Evolutionary conservation across 2,113 vertebrate species (phyloP).

Genomic region (Lophius piscatorius): DNA sequence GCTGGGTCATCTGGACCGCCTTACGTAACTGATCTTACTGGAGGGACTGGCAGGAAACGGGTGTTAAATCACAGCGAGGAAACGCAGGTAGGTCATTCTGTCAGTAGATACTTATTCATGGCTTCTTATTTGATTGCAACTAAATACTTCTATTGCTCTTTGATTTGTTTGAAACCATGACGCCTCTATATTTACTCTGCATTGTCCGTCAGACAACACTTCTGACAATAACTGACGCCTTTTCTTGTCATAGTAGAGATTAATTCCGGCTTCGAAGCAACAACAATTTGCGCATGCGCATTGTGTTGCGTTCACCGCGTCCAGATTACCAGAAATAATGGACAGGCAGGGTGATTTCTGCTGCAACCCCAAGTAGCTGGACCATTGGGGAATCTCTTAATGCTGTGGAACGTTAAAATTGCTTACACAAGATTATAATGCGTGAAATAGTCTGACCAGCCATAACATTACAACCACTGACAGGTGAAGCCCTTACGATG

Average conservation of each 20-base stretch:
- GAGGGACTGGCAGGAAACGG: constrained; percentile 19
- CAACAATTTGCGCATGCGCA: constrained; percentile 65
- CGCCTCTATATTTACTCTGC: background rate
- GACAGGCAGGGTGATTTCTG: constrained; percentile 30
- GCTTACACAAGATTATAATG: too few relatives aligned
- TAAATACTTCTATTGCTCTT: background rate
- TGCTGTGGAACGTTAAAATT: background rate
- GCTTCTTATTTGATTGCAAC: background rate
- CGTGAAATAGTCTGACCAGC: too few relatives aligned
- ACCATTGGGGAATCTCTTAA: background rate
- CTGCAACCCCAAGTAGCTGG: constrained; percentile 9
- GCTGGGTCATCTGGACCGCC: constrained; percentile 22
- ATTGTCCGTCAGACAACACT: too few relatives aligned
- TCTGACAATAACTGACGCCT: background rate
- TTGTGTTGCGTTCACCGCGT: constrained; percentile 1
- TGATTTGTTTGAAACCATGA: background rate
- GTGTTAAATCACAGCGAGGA: constrained; percentile 21
- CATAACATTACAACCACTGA: too few relatives aligned
- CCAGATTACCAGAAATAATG: constrained; percentile 52
- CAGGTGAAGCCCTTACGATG: too few relatives aligned
- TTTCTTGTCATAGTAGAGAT: constrained; percentile 34
- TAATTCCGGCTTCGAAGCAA: constrained; percentile 36
- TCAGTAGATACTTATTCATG: background rate
- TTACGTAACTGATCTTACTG: constrained; percentile 75
- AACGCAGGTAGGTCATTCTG: constrained; percentile 59